Base-by-base conservation (phyloP, 2,797 vertebrate genomes). In the Huso huso region DNA sequence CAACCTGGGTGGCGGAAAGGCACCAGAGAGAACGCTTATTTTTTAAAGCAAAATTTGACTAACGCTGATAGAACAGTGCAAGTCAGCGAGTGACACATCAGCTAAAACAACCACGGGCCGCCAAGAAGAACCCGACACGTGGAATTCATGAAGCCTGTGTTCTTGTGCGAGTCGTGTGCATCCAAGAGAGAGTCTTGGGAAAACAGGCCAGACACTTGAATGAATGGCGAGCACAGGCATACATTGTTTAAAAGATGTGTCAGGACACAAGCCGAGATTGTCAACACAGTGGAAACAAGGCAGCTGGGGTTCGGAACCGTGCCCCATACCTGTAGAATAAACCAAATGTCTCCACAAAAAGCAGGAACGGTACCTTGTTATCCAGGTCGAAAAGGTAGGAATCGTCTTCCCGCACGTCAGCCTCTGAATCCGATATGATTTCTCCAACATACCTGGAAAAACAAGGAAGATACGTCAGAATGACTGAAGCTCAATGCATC, bases 351-450 rank as follows among this genome's bases (percentile, higher is more conserved):
- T 23, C 23, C 7, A 61, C n/a, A 48, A 10, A 6, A 48, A 49
- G 37, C 57, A 8, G 10, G 57, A 4, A 50, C 61, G 1, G 71
- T 86, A 97, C 96, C 95, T 98, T 97, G 71, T 94, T 95, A 73
- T 97, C 95, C 67, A 99, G 90, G 76, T 96, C 96, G 49, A 99
- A 99, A 77, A 99, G 92, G 79, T 95, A 99, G 4, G 94, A 92
- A 66, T 99, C 97, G 51, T 97, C 96, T 67, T 98, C 93, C 61
- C 97, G 91, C 72, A 97, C 92, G 0, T 98, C 95, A 0, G 96
- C 96, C 74, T 99, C 97, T 0, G 92, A 86, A 51, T 99, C 96
- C 0, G 97, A 94, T 79, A 99, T 95, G 71, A 99, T 93, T 85
- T 99, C 97, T 10, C 97, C 97, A 0, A 99, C 95, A 0, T 99